phyloP scores from a whole-genome alignment of 2,797 vertebrate genomes.

The Phataginus tricuspis region DNA sequence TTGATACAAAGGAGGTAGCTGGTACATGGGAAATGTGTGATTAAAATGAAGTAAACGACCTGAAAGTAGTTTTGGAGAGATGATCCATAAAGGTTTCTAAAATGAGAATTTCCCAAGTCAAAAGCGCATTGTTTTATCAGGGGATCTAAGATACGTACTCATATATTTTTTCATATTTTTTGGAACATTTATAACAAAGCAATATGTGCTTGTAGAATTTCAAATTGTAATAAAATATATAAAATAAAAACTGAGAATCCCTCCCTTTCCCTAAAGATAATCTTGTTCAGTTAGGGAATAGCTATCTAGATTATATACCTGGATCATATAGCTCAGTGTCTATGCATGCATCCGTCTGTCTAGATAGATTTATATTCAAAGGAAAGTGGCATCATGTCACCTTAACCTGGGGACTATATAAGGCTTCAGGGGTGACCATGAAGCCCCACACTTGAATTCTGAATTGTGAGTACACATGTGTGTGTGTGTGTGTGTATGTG shows the following conservation, averaged over 20 bases:
- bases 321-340: background rate
- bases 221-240: background rate
- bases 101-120: background rate
- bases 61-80: too few relatives aligned
- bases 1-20: background rate
- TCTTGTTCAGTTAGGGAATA: background rate
- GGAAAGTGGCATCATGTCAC: background rate
- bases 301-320: background rate
- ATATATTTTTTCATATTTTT: background rate
- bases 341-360: too few relatives aligned
- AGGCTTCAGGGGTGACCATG: background rate
- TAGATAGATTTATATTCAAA: background rate
- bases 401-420: background rate
- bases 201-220: background rate
- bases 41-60: background rate
- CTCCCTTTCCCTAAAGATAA: background rate
- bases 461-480: accelerated
- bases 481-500: background rate
- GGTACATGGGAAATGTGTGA: accelerated
- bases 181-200: background rate
- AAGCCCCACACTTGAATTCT: background rate
- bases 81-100: accelerated
- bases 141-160: background rate
- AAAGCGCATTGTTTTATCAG: background rate
- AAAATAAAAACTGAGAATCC: background rate